phyloP scores from a whole-genome alignment of 2,888 invertebrate genomes.

The Tethea ocularis region DNA sequence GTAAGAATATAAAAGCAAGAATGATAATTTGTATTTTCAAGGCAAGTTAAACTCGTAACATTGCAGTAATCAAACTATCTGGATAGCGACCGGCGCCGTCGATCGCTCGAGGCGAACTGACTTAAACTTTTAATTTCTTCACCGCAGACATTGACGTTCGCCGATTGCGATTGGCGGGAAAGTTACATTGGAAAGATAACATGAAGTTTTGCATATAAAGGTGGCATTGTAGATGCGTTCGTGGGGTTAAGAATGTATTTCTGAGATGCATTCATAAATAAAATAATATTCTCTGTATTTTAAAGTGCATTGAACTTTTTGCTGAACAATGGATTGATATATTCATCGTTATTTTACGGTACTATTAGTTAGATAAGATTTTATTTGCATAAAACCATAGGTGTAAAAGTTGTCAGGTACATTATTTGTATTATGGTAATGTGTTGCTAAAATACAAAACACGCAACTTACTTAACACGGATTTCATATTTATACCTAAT shows the following conservation, averaged over 20 bases:
- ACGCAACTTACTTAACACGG: too few relatives aligned
- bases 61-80: constrained; percentile 53
- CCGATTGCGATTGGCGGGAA: constrained; percentile 76
- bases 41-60: constrained; percentile 34
- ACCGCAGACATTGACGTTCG: constrained; percentile 73
- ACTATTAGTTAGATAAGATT: too few relatives aligned
- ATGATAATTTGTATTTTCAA: constrained; percentile 3
- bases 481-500: too few relatives aligned
- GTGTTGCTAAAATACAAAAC: too few relatives aligned
- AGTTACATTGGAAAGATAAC: constrained; percentile 77
- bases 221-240: constrained; percentile 57
- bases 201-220: constrained; percentile 57
- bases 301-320: not conserved
- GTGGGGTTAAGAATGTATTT: constrained; percentile 23
- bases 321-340: too few relatives aligned
- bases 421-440: too few relatives aligned
- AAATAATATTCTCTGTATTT: not conserved
- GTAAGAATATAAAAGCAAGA: not conserved
- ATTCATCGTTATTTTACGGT: too few relatives aligned
- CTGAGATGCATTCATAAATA: not conserved
- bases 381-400: too few relatives aligned
- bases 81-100: constrained; percentile 60
- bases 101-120: constrained; percentile 70
- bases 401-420: too few relatives aligned
- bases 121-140: constrained; percentile 81